A percentile compares a stretch with the other conserved stretches of the same genome.
These are phyloP conservation scores for Diachrysia chrysitis DNA, from an alignment of 2,888 invertebrate genomes.

Conservation along the genomic window DNA sequence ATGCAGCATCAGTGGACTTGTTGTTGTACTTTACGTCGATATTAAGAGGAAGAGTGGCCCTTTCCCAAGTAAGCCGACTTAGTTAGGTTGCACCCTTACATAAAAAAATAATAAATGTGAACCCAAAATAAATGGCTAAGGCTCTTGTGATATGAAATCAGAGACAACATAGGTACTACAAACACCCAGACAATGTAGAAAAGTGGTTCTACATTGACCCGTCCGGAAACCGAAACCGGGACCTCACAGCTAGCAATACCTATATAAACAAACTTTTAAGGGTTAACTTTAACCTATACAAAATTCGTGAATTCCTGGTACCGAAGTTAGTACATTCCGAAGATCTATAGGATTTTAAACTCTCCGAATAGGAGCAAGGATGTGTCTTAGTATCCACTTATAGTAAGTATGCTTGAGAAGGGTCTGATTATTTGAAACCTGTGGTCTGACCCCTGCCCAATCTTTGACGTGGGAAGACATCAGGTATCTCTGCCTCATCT, in stretches of 20 bases:
- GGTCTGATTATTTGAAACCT: slow-evolving; percentile 23
- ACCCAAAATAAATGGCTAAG: no score
- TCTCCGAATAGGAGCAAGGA: slow-evolving; percentile 23
- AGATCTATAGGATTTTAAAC: slow-evolving; percentile 10
- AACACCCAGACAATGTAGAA: no score
- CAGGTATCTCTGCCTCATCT: neutral
- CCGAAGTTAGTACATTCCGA: slow-evolving; percentile 21
- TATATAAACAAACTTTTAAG: slow-evolving; percentile 12
- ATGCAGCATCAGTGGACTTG: no score
- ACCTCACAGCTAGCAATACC: neutral
- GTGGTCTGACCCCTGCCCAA: slow-evolving; percentile 30
- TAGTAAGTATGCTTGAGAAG: neutral
- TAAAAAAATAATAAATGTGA: no score
- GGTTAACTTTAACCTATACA: neutral
- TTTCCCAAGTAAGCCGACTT: no score
- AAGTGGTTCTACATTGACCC: no score
- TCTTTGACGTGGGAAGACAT: neutral
- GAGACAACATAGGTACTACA: no score
- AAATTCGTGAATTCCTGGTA: slow-evolving; percentile 26
- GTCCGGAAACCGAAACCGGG: no score
- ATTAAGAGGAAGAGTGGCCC: no score
- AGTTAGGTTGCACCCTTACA: no score
- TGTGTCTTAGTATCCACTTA: neutral
- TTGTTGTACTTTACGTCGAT: no score
- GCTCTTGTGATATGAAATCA: no score